Evolutionary conservation across 1,140 invertebrate genomes (phyloP).

Genomic region (Tetramorium alpestre): DNA sequence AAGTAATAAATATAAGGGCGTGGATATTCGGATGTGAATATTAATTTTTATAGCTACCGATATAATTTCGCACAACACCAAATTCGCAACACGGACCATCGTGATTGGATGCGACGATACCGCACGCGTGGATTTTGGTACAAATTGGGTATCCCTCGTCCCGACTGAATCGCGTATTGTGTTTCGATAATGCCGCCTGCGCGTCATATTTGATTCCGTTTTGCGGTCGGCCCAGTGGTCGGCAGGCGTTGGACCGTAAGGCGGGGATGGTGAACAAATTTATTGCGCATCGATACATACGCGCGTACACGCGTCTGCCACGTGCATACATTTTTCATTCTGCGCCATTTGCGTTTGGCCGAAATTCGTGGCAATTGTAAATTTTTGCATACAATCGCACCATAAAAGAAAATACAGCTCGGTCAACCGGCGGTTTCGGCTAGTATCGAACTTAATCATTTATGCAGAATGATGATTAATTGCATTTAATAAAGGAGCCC

Average conservation of each 20-base stretch:
- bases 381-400: neutral
- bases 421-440: neutral
- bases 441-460: neutral
- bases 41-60: slow-evolving; percentile 49
- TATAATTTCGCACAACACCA: slow-evolving; percentile 36
- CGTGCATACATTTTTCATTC: slow-evolving; percentile 63
- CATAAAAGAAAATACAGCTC: neutral
- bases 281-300: slow-evolving; percentile 34
- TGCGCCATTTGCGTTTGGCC: slow-evolving; percentile 23
- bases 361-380: slow-evolving; percentile 21
- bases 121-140: neutral
- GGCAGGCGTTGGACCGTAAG: slow-evolving; percentile 47
- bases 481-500: neutral
- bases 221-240: slow-evolving; percentile 25
- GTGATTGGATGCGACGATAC: slow-evolving; percentile 31
- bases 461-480: neutral
- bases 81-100: slow-evolving; percentile 12
- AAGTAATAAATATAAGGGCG: slow-evolving; percentile 35
- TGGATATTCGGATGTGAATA: slow-evolving; percentile 52
- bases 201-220: slow-evolving; percentile 55
- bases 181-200: slow-evolving; percentile 51
- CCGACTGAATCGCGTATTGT: slow-evolving; percentile 50
- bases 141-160: slow-evolving; percentile 32
- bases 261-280: slow-evolving; percentile 55
- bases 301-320: slow-evolving; percentile 26